phyloP scores from a whole-genome alignment of 2,797 vertebrate species.

The Chelonia mydas region DNA sequence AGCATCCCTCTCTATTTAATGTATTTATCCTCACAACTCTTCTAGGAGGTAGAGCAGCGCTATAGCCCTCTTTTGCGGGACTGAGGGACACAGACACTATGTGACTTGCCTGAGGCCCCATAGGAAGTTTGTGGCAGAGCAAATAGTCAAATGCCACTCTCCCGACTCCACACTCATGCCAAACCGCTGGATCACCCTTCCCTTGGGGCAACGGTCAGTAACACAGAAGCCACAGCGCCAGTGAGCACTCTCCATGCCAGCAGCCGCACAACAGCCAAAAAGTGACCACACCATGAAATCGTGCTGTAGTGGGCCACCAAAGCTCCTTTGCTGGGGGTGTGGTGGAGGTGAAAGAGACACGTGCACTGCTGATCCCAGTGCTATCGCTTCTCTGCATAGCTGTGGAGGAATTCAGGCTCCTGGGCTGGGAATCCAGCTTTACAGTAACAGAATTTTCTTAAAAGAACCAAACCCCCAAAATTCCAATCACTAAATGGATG shows the following conservation, averaged over 20 bases:
- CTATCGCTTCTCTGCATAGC: too few relatives aligned
- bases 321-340: background rate
- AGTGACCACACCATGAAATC: background rate
- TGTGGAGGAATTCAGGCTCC: too few relatives aligned
- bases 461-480: background rate
- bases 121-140: background rate
- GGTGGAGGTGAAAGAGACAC: background rate
- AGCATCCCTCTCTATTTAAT: background rate
- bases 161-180: background rate
- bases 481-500: background rate
- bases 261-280: background rate
- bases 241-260: background rate
- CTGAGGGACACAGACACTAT: background rate
- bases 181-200: background rate
- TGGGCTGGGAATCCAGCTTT: background rate
- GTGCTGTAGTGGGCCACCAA: background rate
- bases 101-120: background rate
- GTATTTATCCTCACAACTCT: background rate
- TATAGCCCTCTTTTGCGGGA: background rate
- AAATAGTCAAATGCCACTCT: background rate
- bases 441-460: background rate
- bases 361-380: too few relatives aligned
- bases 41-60: background rate
- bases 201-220: background rate
- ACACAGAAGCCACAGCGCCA: background rate